Evolutionary conservation across 2,888 invertebrate genomes (phyloP).

Genomic region (Drosophila ustulata): DNA sequence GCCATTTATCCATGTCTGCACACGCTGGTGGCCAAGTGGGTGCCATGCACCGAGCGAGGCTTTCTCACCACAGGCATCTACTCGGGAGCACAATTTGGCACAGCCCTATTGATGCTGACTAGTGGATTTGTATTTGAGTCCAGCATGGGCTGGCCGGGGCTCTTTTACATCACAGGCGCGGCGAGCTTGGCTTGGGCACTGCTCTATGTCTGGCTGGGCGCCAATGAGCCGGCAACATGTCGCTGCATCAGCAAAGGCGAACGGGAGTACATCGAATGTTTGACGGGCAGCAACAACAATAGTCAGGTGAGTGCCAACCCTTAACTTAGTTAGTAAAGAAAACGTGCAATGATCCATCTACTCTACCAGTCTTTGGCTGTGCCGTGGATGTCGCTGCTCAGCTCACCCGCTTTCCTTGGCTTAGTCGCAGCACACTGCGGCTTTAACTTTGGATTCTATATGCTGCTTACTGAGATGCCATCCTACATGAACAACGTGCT

Average conservation of each 20-base stretch:
- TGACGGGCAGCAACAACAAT: slow-evolving; percentile 80
- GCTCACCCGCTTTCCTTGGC: slow-evolving; percentile 88
- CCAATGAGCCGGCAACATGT: slow-evolving; percentile 56
- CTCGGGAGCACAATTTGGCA: slow-evolving; percentile 89
- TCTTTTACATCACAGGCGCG: slow-evolving; percentile 88
- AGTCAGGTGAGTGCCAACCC: slow-evolving; percentile 67
- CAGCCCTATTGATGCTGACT: slow-evolving; percentile 88
- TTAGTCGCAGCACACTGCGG: slow-evolving; percentile 88
- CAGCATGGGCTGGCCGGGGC: slow-evolving; percentile 88
- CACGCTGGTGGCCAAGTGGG: slow-evolving; percentile 3
- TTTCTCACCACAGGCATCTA: slow-evolving; percentile 86
- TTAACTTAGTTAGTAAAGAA: not conserved
- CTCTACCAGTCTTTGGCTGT: slow-evolving; percentile 83
- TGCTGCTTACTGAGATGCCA: slow-evolving; percentile 89
- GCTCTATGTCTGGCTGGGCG: slow-evolving; percentile 87
- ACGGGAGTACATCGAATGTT: slow-evolving; percentile 87
- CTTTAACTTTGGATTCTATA: slow-evolving; percentile 91
- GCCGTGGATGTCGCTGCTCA: slow-evolving; percentile 89
- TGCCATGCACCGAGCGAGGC: slow-evolving; percentile 88
- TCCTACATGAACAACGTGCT: slow-evolving; percentile 88
- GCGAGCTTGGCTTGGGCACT: slow-evolving; percentile 86
- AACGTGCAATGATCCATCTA: not conserved
- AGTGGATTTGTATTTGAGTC: slow-evolving; percentile 88
- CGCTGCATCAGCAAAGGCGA: slow-evolving; percentile 82
- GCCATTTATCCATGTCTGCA: not conserved